These are phyloP conservation scores for Diphyllodes magnificus DNA, from an alignment of 2,113 vertebrate genomes.

Conservation along the genomic window DNA sequence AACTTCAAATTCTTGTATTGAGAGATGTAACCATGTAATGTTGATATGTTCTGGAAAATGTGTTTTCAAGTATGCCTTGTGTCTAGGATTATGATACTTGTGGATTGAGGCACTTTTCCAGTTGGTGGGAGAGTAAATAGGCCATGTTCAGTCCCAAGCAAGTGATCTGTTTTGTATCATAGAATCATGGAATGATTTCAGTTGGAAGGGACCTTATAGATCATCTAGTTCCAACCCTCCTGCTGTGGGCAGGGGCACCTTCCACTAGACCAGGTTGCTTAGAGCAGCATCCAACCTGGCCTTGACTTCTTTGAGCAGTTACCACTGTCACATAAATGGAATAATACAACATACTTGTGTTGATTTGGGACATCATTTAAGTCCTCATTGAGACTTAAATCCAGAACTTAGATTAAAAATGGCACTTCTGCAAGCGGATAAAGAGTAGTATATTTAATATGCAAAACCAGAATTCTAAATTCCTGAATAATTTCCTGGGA, in stretches of 20 bases:
- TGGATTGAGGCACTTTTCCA: not conserved
- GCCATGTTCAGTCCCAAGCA: not conserved
- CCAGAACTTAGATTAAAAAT: not conserved
- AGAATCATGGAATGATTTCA: not conserved
- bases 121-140: not conserved
- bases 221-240: not conserved
- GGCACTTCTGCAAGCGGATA: not conserved
- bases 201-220: not conserved
- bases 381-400: not conserved
- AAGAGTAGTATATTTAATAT: not conserved
- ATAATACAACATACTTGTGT: not conserved
- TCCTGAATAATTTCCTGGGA: not conserved
- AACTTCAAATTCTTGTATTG: not conserved
- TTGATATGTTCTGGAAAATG: not conserved
- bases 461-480: not conserved
- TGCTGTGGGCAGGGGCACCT: not conserved
- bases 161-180: no score
- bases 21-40: not conserved
- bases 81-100: not conserved
- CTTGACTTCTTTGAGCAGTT: not conserved
- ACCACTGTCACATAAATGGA: not conserved
- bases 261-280: not conserved
- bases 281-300: not conserved
- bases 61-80: not conserved
- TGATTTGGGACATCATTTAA: not conserved